Percentiles rank a stretch among this genome's conserved stretches.
These are phyloP conservation scores for Syngnathus typhle DNA, from an alignment of 2,113 vertebrate species.

Conservation along the genomic window DNA sequence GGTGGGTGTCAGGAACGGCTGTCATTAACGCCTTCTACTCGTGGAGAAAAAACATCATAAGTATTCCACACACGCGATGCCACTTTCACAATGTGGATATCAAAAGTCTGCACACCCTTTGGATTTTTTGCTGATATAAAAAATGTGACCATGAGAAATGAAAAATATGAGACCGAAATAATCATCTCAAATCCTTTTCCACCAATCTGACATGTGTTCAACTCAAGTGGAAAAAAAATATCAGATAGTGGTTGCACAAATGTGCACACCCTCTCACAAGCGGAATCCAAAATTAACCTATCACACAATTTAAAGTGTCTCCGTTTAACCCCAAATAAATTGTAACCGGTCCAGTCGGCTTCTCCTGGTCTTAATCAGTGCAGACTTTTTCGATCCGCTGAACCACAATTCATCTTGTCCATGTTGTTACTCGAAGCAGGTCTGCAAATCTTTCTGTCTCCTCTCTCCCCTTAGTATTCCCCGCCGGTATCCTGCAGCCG, in stretches of 20 bases:
- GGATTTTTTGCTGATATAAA: background rate
- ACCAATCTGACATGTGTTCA: background rate
- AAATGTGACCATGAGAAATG: background rate
- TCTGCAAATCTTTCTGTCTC: background rate
- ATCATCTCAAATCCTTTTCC: background rate
- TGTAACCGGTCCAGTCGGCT: too few species aligned
- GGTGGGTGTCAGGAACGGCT: slow-evolving; percentile 94
- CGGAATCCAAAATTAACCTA: too few species aligned
- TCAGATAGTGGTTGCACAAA: too few species aligned
- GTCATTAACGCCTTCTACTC: slow-evolving; percentile 97
- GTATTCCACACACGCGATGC: slow-evolving; percentile 60
- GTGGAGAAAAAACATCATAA: slow-evolving; percentile 90
- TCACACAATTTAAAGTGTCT: too few species aligned
- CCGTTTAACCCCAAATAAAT: background rate
- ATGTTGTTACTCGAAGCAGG: background rate
- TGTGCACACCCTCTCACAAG: too few species aligned
- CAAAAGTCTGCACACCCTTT: background rate
- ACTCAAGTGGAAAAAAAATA: background rate
- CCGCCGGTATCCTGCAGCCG: slow-evolving; percentile 91
- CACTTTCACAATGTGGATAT: background rate
- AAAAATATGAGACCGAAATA: background rate
- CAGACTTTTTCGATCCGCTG: background rate
- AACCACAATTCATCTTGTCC: background rate
- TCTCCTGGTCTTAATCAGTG: background rate
- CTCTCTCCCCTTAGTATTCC: slow-evolving; percentile 77